Percentiles rank a stretch among this genome's conserved stretches.
Evolutionary conservation across 37 sponge, comb jelly and placozoan species (phyloP).

Genomic region (Chondrilla cf. caribensis): DNA sequence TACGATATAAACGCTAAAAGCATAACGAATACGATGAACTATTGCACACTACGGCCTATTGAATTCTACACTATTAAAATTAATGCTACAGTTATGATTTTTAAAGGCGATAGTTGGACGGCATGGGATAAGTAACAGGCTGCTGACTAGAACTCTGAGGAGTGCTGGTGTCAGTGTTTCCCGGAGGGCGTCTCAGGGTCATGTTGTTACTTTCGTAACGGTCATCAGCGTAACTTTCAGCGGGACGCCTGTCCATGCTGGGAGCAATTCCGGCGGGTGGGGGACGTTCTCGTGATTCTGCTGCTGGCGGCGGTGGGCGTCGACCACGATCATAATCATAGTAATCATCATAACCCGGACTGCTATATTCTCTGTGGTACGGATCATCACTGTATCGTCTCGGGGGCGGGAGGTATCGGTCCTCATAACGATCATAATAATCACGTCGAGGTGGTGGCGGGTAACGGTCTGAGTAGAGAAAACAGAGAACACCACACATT

Average conservation of each 20-base stretch:
- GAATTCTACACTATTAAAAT: no score
- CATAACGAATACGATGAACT: no score
- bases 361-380: neutral
- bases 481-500: neutral
- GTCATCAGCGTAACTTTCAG: constrained; percentile 13
- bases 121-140: constrained; percentile 21
- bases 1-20: no score
- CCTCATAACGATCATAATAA: constrained; percentile 27
- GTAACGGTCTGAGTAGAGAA: constrained; percentile 5
- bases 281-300: neutral
- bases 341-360: neutral
- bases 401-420: neutral
- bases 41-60: no score
- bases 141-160: neutral
- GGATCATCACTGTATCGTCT: neutral
- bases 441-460: constrained; percentile 26
- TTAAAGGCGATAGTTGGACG: constrained; percentile 20
- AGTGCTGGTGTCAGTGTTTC: neutral
- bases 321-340: neutral
- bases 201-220: neutral
- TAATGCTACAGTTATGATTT: no score
- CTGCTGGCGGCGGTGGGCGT: neutral
- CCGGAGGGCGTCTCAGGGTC: neutral
- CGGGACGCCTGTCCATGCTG: neutral
- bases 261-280: no score